A percentile compares a stretch with the other conserved stretches of the same genome.
These are phyloP conservation scores for Nycteola revayana DNA, from an alignment of 2,888 invertebrate genomes.

Conservation along the genomic window DNA sequence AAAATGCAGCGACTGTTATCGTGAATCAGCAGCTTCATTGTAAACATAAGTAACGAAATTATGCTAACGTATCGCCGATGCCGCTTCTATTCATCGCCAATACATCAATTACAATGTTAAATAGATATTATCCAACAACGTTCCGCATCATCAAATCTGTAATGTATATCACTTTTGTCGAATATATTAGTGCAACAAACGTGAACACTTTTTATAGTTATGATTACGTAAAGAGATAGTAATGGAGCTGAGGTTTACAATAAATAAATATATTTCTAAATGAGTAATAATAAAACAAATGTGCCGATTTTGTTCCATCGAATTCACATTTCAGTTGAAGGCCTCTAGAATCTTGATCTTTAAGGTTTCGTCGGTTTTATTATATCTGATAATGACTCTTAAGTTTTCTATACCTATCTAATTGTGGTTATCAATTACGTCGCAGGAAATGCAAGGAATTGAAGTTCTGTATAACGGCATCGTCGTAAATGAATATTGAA, in stretches of 20 bases:
- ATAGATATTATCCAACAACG: slow-evolving; percentile 36
- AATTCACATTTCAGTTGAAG: too few relatives aligned
- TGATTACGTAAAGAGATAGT: slow-evolving; percentile 11
- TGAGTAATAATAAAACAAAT: too few relatives aligned
- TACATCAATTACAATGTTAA: slow-evolving; percentile 54
- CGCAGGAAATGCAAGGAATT: slow-evolving; percentile 52
- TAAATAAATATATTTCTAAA: too few relatives aligned
- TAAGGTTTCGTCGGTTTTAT: too few relatives aligned
- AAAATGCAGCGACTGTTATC: slow-evolving; percentile 61
- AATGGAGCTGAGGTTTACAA: too few relatives aligned
- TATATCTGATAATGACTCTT: too few relatives aligned
- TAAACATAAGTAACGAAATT: slow-evolving; percentile 68
- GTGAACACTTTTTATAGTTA: slow-evolving; percentile 21
- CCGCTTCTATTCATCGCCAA: slow-evolving; percentile 55
- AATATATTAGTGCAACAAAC: slow-evolving; percentile 30
- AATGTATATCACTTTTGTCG: slow-evolving; percentile 38
- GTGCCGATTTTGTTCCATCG: too few relatives aligned
- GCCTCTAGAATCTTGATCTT: too few relatives aligned
- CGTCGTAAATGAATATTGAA: slow-evolving; percentile 33
- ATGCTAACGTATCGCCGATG: slow-evolving; percentile 56
- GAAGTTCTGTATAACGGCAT: slow-evolving; percentile 54
- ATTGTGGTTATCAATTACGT: slow-evolving; percentile 51
- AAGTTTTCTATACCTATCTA: too few relatives aligned
- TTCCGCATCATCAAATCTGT: slow-evolving; percentile 41
- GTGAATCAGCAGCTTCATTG: slow-evolving; percentile 67